phyloP scores from a whole-genome alignment of 1,140 invertebrate species.

The Heliconius hewitsoni region DNA sequence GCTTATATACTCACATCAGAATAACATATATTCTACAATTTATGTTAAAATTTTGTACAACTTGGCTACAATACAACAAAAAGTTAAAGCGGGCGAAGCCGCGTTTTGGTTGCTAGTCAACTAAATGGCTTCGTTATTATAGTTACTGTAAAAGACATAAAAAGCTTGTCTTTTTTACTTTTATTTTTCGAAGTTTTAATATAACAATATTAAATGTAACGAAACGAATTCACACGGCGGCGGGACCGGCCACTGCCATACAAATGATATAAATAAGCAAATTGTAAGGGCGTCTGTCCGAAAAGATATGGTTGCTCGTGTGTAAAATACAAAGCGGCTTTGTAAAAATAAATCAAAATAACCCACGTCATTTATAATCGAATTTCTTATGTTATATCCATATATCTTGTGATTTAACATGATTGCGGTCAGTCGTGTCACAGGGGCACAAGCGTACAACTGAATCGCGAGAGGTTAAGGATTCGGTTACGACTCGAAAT shows the following conservation, averaged over 20 bases:
- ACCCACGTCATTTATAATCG: slow-evolving; percentile 15
- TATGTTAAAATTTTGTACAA: too few relatives aligned
- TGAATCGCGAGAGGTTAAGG: too few relatives aligned
- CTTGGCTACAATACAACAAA: too few relatives aligned
- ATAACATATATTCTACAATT: too few relatives aligned
- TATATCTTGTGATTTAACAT: slow-evolving; percentile 2
- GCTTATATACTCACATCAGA: too few relatives aligned
- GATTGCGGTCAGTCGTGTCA: too few relatives aligned
- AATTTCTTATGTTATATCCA: slow-evolving; percentile 26
- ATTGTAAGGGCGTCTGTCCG: neutral
- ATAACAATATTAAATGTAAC: neutral
- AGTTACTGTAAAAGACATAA: neutral
- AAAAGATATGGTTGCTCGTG: slow-evolving; percentile 13
- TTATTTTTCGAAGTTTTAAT: neutral
- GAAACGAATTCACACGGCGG: neutral
- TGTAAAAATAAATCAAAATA: slow-evolving; percentile 19
- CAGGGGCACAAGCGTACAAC: too few relatives aligned
- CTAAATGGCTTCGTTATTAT: too few relatives aligned
- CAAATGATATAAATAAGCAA: slow-evolving; percentile 3
- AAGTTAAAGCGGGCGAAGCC: too few relatives aligned
- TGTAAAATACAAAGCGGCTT: slow-evolving; percentile 14
- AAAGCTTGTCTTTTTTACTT: neutral
- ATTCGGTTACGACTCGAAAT: too few relatives aligned
- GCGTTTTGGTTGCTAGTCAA: too few relatives aligned
- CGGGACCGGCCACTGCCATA: neutral